These are phyloP conservation scores for Physeter macrocephalus DNA, from an alignment of 2,113 vertebrate species.

Conservation along the genomic window DNA sequence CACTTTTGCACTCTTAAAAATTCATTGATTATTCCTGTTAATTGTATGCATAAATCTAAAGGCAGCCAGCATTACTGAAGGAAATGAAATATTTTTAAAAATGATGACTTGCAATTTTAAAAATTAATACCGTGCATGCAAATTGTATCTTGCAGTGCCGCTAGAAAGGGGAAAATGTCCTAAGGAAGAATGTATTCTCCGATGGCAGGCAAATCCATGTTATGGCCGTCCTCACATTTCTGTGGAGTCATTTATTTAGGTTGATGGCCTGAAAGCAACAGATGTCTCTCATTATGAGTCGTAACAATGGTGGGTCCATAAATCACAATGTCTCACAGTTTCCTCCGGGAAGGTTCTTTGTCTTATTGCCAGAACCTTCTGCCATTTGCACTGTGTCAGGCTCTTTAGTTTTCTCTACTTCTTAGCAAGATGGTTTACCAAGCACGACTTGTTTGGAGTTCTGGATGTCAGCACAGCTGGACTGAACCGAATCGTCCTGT, in stretches of 20 bases:
- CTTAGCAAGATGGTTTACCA: neutral
- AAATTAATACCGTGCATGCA: neutral
- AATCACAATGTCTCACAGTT: neutral
- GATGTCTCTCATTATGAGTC: neutral
- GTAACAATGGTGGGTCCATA: neutral
- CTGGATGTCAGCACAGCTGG: neutral
- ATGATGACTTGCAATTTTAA: constrained; percentile 22
- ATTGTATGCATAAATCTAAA: constrained; percentile 63
- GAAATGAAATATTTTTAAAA: constrained; percentile 29
- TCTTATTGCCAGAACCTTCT: neutral
- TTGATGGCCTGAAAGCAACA: neutral
- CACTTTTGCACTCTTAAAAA: neutral
- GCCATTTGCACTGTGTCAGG: neutral
- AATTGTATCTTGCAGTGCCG: neutral
- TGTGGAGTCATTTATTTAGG: neutral
- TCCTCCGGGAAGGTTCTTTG: neutral
- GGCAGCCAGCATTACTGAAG: neutral
- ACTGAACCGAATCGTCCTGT: neutral
- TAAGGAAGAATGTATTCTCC: neutral
- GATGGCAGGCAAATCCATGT: neutral
- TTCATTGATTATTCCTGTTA: constrained; percentile 41
- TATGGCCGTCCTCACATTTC: neutral
- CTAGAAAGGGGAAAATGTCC: neutral
- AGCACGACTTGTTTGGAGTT: neutral
- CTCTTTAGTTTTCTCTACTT: neutral